Evolutionary conservation across 1,140 invertebrate genomes (phyloP).

Genomic region (Bombus polaris): DNA sequence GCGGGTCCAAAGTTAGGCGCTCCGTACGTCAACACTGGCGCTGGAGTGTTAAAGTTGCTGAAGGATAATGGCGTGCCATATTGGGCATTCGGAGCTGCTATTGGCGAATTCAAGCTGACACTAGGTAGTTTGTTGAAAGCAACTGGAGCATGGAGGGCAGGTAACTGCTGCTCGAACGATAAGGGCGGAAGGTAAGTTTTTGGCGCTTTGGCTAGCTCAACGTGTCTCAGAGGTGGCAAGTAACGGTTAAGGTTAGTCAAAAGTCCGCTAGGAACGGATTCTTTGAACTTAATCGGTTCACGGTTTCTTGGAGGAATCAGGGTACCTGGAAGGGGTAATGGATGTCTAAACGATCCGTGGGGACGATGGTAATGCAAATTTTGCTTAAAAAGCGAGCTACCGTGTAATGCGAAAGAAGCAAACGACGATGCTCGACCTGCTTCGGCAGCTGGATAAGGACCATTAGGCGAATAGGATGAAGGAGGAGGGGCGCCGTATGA

Average conservation of each 20-base stretch:
- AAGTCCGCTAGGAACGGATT: constrained; percentile 87
- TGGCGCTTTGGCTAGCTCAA: constrained; percentile 74
- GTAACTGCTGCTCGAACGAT: constrained; percentile 71
- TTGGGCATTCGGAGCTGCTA: constrained; percentile 77
- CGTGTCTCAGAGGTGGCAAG: constrained; percentile 74
- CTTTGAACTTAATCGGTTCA: constrained; percentile 85
- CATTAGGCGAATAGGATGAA: constrained; percentile 80
- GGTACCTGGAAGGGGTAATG: constrained; percentile 75
- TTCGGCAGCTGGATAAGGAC: constrained; percentile 83
- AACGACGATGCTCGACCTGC: constrained; percentile 81
- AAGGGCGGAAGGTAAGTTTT: constrained; percentile 68
- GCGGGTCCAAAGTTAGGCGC: constrained; percentile 78
- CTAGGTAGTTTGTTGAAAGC: constrained; percentile 64
- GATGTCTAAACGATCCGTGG: constrained; percentile 84
- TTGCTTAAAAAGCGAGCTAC: constrained; percentile 54
- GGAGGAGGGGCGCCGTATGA: constrained; percentile 82
- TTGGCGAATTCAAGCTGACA: constrained; percentile 55
- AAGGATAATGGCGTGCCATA: constrained; percentile 79
- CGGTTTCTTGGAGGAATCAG: constrained; percentile 79
- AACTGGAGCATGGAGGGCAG: constrained; percentile 64
- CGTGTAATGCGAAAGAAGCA: constrained; percentile 72
- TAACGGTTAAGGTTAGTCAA: constrained; percentile 81
- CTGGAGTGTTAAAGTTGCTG: constrained; percentile 76
- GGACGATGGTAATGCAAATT: constrained; percentile 53
- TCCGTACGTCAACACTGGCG: constrained; percentile 77